Evolutionary conservation across 2,888 invertebrate genomes (phyloP).

Genomic region (Melangyna quadrimaculata): DNA sequence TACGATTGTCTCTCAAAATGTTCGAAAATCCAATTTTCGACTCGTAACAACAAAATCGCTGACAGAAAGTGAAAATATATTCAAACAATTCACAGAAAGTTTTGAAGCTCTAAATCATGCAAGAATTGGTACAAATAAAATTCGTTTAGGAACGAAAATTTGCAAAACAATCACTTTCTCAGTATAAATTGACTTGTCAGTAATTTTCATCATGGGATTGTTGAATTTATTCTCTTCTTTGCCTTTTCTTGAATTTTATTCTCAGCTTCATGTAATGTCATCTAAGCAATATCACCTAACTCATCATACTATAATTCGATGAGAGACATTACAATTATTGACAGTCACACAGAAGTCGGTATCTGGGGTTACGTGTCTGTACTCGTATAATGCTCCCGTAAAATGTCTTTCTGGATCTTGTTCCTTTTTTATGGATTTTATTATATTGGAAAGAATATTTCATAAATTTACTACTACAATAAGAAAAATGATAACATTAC

Average conservation of each 20-base stretch:
- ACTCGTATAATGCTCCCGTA: neutral
- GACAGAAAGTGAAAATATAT: neutral
- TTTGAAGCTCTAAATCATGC: neutral
- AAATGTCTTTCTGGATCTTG: neutral
- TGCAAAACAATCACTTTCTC: neutral
- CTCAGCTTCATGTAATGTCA: neutral
- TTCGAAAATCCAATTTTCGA: too few species aligned
- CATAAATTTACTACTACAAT: neutral
- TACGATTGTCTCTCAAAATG: too few species aligned
- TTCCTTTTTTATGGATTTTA: neutral
- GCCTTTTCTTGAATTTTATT: neutral
- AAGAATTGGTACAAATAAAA: neutral
- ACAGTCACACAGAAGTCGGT: neutral
- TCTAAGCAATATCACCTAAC: neutral
- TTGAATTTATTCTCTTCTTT: neutral
- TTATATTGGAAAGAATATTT: neutral
- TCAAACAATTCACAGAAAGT: neutral
- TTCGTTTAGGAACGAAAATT: neutral
- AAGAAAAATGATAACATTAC: neutral
- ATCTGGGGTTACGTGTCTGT: neutral
- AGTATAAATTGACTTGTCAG: neutral
- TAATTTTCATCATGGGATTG: constrained; percentile 1
- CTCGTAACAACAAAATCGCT: neutral
- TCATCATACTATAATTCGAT: neutral
- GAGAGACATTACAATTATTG: neutral